Evolutionary conservation across 2,888 invertebrate genomes (phyloP), one percentile per base, ranked within the genome.

Genomic region (Incurvaria masculella): DNA sequence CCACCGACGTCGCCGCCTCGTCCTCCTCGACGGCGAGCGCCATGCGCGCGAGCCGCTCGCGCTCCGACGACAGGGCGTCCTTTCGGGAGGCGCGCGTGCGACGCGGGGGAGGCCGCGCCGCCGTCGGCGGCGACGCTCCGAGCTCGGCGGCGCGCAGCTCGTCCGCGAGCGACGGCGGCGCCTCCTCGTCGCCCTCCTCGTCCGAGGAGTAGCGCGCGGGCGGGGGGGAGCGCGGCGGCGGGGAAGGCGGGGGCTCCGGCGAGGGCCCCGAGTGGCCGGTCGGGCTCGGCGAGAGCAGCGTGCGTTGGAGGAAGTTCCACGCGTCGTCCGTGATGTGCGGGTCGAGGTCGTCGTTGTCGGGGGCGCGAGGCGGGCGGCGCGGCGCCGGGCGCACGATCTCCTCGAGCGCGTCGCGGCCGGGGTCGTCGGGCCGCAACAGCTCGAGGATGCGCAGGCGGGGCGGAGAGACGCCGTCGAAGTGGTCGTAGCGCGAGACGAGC

Each of bases 1-100:
- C 48, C 47, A 27, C 58, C 57, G 43, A 59, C 26, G 51, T 49
- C 4, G 27, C 43, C 11, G 33, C 62, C 52, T 70, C 74, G 55
- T 76, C 78, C 14, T 72, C 72, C 53, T 78, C 79, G 55, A 76
- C 74, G 1, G 78, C 64, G 46, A 79, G 59, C 47, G 79, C 79
- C 51, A 79, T 58, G 51, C 66, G 67, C 4, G 68, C 78, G 51
- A 78, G 52, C 43, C 72, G 64, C 49, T 76, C 78, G 46, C 78
- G 59, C 52, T 79, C 75, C 53, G 66, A 61, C 10, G 72, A 67
- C 18, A 68, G 72, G 20, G 39, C 53, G 42, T 39, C 52, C 52
- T 45, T 47, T 52, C 23, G 50, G 44, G 11, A 53, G 21, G 10
- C 49, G 44, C 14, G 48, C 21, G 23, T 46, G 61, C 58, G 1